Base-by-base conservation (phyloP, 2,888 invertebrate genomes). In the Zaprionus lineosus region DNA sequence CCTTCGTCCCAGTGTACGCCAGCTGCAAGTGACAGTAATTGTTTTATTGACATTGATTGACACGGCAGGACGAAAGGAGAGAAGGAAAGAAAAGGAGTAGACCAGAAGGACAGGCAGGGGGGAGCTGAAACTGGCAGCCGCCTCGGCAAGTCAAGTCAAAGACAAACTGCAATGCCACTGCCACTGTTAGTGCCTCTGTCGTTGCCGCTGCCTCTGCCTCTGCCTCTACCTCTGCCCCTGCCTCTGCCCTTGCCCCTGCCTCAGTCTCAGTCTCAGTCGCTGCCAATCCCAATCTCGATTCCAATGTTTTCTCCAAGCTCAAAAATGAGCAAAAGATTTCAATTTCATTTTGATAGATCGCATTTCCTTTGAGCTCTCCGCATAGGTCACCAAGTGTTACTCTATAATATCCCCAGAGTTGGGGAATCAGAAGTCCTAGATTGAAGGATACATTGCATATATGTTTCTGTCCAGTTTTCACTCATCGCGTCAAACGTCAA, bases 31-130 rank as follows among this genome's bases (percentile, higher is more conserved):
- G 86, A 86, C 87, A 86, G 86, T 84, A 86, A 87, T 87, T 86
- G 87, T 84, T 86, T 86, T 86, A 86, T 86, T 87, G 86, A 84
- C 87, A 86, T 87, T 87, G 86, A 86, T 86, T 86, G 86, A 86
- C 87, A 79, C 64, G 70, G 40, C 29, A 33, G 28, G 41, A 31
- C 44, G 12, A 28, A 9, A 33, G 24, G 31, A 16, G 3, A 8
- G 37, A 12, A 28, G 28, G 33, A 28, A 31, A 16, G 34, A 34
- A n/a, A 43, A 18, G 57, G n/a, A 24, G 24, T 15, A 18, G 28
- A 19, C 21, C 40, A 33, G 43, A 15, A 19, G 64, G 29, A 43
- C 14, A 2, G 41, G 18, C 12, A 24, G 24, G n/a, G 14, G 9
- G 16, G 26, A 34, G 12, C 31, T 12, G 14, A 15, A 16, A 41